Evolutionary conservation across 2,888 invertebrate species (phyloP).

Genomic region (Acanthococcus lagerstroemiae): DNA sequence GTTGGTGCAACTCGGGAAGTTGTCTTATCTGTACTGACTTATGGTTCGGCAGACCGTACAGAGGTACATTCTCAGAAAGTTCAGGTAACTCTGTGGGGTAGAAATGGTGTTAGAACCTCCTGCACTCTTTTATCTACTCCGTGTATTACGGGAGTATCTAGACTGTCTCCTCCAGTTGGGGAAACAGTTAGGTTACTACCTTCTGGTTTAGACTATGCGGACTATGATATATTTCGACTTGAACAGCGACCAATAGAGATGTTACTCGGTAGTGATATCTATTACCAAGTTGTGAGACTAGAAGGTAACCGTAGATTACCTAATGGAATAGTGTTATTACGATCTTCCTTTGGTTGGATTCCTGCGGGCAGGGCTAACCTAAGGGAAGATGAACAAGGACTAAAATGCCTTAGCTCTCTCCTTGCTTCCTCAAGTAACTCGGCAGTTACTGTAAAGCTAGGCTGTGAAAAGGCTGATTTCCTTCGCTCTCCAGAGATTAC

Average conservation of each 20-base stretch:
- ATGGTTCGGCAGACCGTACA: neutral
- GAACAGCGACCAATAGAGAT: neutral
- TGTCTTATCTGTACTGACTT: neutral
- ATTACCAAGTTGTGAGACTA: neutral
- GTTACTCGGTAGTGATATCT: neutral
- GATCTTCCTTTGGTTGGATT: neutral
- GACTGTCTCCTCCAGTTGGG: neutral
- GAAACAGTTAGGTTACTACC: neutral
- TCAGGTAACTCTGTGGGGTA: neutral
- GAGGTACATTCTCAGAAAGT: neutral
- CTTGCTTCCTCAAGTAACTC: too few species aligned
- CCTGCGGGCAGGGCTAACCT: too few species aligned
- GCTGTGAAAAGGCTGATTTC: too few species aligned
- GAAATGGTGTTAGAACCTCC: neutral
- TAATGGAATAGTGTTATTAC: neutral
- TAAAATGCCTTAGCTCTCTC: too few species aligned
- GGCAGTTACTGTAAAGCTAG: too few species aligned
- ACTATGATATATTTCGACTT: neutral
- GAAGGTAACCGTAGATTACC: neutral
- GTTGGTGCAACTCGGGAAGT: neutral
- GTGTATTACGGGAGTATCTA: neutral
- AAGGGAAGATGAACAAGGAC: too few species aligned
- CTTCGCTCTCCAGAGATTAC: neutral
- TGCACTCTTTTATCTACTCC: neutral
- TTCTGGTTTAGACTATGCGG: neutral